phyloP scores from a whole-genome alignment of 2,888 invertebrate species.

The Conops quadrifasciatus region DNA sequence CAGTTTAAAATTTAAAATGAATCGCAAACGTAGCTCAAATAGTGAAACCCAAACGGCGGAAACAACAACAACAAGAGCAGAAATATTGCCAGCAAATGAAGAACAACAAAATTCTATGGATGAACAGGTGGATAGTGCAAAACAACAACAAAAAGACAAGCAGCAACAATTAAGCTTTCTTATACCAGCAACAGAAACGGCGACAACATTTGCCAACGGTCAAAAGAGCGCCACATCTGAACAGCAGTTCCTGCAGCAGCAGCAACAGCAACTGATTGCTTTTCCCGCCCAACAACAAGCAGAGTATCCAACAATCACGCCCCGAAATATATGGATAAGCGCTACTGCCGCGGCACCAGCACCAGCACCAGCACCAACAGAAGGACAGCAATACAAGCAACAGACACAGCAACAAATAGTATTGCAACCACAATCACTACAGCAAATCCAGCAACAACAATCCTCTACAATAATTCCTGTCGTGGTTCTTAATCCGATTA shows the following conservation, averaged over 20 bases:
- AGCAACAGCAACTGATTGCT: conserved; percentile 14
- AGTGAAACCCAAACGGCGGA: conserved; percentile 42
- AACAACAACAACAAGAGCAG: conserved; percentile 25
- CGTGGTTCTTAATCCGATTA: conserved; percentile 20
- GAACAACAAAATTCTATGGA: conserved; percentile 9
- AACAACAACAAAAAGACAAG: conserved; percentile 1
- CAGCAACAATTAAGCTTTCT: conserved; percentile 2
- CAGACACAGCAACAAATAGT: conserved; percentile 41
- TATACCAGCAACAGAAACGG: not conserved
- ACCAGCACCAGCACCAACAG: conserved; percentile 38
- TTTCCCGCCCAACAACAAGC: conserved; percentile 33
- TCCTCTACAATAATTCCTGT: conserved; percentile 29
- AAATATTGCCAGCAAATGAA: conserved; percentile 34
- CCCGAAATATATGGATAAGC: conserved; percentile 53
- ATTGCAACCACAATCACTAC: conserved; percentile 40
- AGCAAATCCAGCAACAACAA: conserved; percentile 29
- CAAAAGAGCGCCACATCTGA: not conserved
- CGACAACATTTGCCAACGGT: conserved; percentile 10
- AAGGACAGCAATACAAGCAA: conserved; percentile 41
- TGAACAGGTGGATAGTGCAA: not conserved
- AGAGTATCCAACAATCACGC: conserved; percentile 62
- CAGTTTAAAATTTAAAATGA: conserved; percentile 64
- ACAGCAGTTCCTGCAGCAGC: not conserved
- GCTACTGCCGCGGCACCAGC: conserved; percentile 41
- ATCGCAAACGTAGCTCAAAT: conserved; percentile 52